phyloP scores from a whole-genome alignment of 2,113 vertebrate genomes.

The Antechinus stuartii region DNA sequence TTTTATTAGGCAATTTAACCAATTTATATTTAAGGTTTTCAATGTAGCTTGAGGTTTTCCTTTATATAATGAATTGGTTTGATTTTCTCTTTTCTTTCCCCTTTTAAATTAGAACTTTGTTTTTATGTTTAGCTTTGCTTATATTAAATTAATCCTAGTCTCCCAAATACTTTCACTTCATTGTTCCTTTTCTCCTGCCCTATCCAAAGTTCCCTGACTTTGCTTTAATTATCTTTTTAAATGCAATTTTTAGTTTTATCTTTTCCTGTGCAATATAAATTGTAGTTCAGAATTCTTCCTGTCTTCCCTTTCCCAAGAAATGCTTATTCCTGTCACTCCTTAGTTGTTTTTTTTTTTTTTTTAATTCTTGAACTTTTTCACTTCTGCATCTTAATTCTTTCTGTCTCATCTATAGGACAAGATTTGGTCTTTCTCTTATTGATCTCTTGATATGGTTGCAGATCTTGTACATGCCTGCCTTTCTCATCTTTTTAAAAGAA shows the following conservation, averaged over 20 bases:
- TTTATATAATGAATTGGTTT: neutral
- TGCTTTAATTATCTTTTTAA: neutral
- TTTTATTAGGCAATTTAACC: neutral
- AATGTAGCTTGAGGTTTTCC: neutral
- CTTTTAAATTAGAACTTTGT: neutral
- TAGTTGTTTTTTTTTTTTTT: neutral
- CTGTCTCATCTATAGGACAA: neutral
- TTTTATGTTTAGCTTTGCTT: neutral
- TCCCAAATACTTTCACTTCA: neutral
- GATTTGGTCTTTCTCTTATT: neutral
- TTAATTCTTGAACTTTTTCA: neutral
- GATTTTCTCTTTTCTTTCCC: neutral
- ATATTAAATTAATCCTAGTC: neutral
- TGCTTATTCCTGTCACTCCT: neutral
- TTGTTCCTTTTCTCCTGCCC: neutral
- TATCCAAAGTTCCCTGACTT: neutral
- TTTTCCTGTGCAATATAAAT: neutral
- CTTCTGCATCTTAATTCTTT: neutral
- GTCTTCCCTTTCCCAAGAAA: neutral
- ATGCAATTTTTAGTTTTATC: neutral
- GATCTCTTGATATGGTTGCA: neutral
- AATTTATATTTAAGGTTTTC: neutral
- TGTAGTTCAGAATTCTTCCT: neutral
- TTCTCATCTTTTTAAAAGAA: neutral
- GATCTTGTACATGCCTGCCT: neutral